Base-by-base conservation (phyloP, 2,113 vertebrate species). In the Porphyrio hochstetteri region DNA sequence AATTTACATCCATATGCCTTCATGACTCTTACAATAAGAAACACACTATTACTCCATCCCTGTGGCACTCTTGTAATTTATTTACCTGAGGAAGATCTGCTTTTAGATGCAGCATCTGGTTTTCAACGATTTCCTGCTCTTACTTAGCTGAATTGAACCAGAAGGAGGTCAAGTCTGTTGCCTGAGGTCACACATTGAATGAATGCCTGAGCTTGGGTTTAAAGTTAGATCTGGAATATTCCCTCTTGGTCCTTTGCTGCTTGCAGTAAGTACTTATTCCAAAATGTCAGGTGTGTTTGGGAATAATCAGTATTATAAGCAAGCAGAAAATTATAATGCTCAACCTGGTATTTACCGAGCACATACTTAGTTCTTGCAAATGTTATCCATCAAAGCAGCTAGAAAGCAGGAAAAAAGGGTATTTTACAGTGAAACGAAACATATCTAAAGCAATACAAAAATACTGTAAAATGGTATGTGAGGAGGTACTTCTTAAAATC, bases 91-190 rank as follows among this genome's bases (percentile, higher is more conserved):
- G 85, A 96, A 90, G 65, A 72, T 88, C 57, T 90, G 82, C 40
- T 90, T 97, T 93, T 68, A 95, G 92, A 86, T 90, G 65, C 79
- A 86, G 57, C 85, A 88, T 93, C 85, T 93, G 87, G 16, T 94
- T 96, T 96, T 85, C 92, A 94, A 19, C 65, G 78, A 91, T 94
- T 93, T 96, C 92, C 78, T 95, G 72, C 78, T 92, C 74, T 93
- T 92, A 90, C 69, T 60, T 59, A 70, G 87, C 69, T 92, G 90
- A 89, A 95, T 90, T 94, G 85, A 94, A 85, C 59, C 53, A 92
- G 91, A 76, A 91, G 64, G 84, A 95, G 91, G 94, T 92, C 79
- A 91, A 75, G 31, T 92, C 57, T 82, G 17, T 92, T 92, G 89
- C 84, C 79, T 74, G 87, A 94, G 87, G 95, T 97, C 87, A 72